Percentiles rank a stretch among this genome's conserved stretches.
Conservation (phyloP, 2,797 vertebrate genomes). For the Sorex maritimensis region DNA sequence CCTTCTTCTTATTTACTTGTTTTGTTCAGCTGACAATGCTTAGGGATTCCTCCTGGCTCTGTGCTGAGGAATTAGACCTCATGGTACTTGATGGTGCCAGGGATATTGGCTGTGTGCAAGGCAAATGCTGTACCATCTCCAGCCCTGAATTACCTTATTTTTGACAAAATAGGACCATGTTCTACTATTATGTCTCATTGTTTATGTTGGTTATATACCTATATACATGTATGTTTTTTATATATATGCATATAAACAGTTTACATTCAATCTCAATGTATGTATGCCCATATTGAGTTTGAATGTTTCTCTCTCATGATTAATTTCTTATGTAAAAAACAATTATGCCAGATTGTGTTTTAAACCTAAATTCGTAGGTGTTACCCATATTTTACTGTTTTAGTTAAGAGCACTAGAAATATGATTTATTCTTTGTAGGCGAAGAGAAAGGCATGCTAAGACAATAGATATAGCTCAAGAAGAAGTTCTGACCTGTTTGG, state of each 20-base stretch:
- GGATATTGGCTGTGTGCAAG: too few species aligned
- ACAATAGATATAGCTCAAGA: constrained; percentile 99
- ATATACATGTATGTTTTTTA: constrained; percentile 78
- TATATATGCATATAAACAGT: constrained; percentile 48
- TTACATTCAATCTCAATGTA: background rate
- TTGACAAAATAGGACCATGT: constrained; percentile 70
- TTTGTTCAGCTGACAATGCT: too few species aligned
- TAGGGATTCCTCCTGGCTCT: too few species aligned
- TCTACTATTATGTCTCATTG: constrained; percentile 6
- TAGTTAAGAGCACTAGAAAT: constrained; percentile 55
- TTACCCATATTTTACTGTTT: constrained; percentile 54
- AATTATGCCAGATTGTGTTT: constrained; percentile 42
- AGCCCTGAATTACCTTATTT: constrained; percentile 84
- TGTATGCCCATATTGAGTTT: constrained; percentile 3
- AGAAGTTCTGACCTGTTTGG: constrained; percentile 98
- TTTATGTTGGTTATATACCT: too few species aligned
- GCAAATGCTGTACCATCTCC: background rate
- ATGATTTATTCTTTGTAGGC: constrained; percentile 89
- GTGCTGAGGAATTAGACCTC: too few species aligned
- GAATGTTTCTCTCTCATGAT: constrained; percentile 45
- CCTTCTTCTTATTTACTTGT: too few species aligned
- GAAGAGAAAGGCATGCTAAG: constrained; percentile 98
- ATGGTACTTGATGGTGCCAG: too few species aligned
- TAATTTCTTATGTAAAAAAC: background rate
- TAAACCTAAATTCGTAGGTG: constrained; percentile 69